Evolutionary conservation across 2,113 vertebrate genomes (phyloP), one percentile per base, ranked within the genome.

Genomic region (Eira barbara): DNA sequence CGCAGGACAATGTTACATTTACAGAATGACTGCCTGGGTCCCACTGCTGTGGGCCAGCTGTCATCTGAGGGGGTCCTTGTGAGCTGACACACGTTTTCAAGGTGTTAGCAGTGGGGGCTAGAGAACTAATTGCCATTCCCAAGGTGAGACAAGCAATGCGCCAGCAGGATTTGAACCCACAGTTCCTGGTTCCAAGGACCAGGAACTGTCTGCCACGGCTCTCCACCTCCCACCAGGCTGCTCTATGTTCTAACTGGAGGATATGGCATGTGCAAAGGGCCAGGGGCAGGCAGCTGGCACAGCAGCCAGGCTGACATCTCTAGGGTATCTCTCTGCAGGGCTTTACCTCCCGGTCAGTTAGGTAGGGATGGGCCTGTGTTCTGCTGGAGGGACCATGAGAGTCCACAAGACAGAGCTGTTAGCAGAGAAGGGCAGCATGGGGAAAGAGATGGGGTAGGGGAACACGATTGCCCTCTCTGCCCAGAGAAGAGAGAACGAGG

Each of bases 191-290:
- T 42, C 20, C 93, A 74, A 12, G 42, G 42, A 1, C 0, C 9
- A 0, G 0, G 2, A 55, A 27, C 27, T 4, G 2, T 42, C 61
- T 39, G 42, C 6, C 13, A 0, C 0, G 4, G 4, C 10, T 2
- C 18, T 29, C 45, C 15, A 4, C 12, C 17, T 5, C 52, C 1
- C 0, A 0, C 20, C 10, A 0, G 0, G 6, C 10, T 1, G 7
- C 42, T 27, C 74, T 31, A 5, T 23, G 29, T 1, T 78, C 94
- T 11, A 4, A 14, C 1, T 31, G 73, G 63, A 61, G 82, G 74
- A 29, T 1, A 0, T 0, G 15, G 27, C 10, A 2, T 3, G 2
- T 15, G 79, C 39, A n/a, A 27, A 25, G n/a, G 76, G 52, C n/a
- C 3, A 0, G 7, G 9, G 52, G 7, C 29, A 45, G 34, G 36